Evolutionary conservation across 2,888 invertebrate genomes (phyloP), one percentile per base, ranked within the genome.

Genomic region (Pseudococcus viburni): DNA sequence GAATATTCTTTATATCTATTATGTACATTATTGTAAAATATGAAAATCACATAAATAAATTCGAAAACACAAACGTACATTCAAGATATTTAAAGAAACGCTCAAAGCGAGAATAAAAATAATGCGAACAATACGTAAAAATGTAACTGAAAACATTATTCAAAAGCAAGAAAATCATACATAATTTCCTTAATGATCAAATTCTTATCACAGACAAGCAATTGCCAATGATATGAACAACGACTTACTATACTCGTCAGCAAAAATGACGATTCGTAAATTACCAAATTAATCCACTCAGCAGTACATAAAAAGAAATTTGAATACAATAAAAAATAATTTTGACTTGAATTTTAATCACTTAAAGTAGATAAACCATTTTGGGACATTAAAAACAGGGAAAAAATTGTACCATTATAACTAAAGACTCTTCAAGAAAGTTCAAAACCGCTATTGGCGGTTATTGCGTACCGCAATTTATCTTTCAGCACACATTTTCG

Each of bases 361-460:
- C 26, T 68, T 22, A 26, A 26, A 17, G 59, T 59, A 19, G n/a
- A 59, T n/a, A 68, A 68, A 12, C 68, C 22, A 68, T 68, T 68
- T 42, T 15, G 68, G 11, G 26, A 12, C 26, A 68, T 68, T 22
- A 22, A 68, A 68, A 22, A 68, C 26, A 19, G 26, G 26, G 19
- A 64, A 64, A 12, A 68, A 26, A 22, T 68, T 3, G 19, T 64
- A 64, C 64, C 42, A 42, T 42, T 42, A 42, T 5, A 42, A 42
- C 8, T 42, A 42, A 42, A 3, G 42, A 42, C 42, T 42, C n/a
- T 83, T 93, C 96, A 99, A 5, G 99, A 99, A n/a, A 99, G 94
- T 92, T 99, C 99, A 92, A 99, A 99, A 33, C 99, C 99, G 19
- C 99, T 98, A 92, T 99, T 99, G 91, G 98, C 98, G 90, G 96